Evolutionary conservation across 1,140 invertebrate genomes (phyloP), one percentile per base, ranked within the genome.

Genomic region (Archivesica marissinica): DNA sequence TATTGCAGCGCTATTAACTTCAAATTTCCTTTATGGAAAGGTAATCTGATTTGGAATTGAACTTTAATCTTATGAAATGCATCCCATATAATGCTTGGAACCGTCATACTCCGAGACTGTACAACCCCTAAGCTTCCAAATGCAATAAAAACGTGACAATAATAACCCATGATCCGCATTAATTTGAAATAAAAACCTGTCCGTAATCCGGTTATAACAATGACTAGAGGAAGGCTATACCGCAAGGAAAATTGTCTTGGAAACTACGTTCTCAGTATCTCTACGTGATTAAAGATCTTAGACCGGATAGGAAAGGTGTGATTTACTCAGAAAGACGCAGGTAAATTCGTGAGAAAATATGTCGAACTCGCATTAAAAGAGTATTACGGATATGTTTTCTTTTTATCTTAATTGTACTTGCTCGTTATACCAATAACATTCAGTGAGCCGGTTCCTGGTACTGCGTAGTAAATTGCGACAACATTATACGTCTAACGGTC

Each of bases 51-150:
- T 59, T 64, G 15, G 25, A 28, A 47, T 33, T 72, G 20, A 72
- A 47, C 33, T 44, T 72, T 72, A 72, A 72, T 72, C 68, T 72
- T 25, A 41, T 52, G 41, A 72, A 47, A 52, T 47, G 68, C 25
- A 44, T 30, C 39, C 28, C 68, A 50, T 50, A 30, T 30, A 72
- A 72, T 47, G n/a, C 41, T n/a, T n/a, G 6, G 25, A 17, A 56
- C 52, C 20, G 52, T 56, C 7, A 13, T 28, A 20, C 17, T 20
- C 23, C 28, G 39, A 47, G 15, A 15, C 23, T 30, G 68, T 1
- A 72, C 25, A 72, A 72, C 30, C 39, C 66, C 17, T 70, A n/a
- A n/a, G n/a, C n/a, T 70, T 41, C 66, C 30, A 38, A 28, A n/a
- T n/a, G 15, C 61, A 38, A 23, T 13, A 44, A 70, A 44, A 70